A percentile compares a stretch with the other conserved stretches of the same genome.
Evolutionary conservation across 2,113 vertebrate species (phyloP).

Genomic region (Panthera leo): DNA sequence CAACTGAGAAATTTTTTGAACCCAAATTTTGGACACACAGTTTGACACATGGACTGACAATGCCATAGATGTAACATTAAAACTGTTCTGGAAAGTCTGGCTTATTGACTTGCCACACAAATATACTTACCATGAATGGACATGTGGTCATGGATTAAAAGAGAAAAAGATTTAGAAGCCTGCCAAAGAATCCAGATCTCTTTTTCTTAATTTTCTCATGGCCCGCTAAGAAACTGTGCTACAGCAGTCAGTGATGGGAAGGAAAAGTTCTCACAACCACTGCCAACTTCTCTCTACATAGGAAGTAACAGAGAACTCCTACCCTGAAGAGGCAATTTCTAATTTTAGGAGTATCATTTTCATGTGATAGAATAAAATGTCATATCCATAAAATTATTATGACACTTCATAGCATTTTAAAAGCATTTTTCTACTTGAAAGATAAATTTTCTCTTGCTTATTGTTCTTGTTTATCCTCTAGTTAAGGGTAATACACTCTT

Average conservation of each 20-base stretch:
- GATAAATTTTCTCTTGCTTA: neutral
- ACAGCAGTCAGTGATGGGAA: neutral
- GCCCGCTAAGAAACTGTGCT: neutral
- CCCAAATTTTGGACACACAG: slow-evolving; percentile 51
- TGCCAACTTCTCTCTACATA: neutral
- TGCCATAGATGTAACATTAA: neutral
- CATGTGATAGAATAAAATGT: neutral
- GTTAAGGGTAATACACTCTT: neutral
- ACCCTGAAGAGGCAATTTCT: neutral
- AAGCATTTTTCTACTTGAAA: slow-evolving; percentile 12
- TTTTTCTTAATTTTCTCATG: neutral
- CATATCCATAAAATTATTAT: slow-evolving; percentile 16
- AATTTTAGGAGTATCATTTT: neutral
- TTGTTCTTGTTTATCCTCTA: neutral
- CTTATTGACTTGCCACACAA: neutral
- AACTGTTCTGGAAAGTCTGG: neutral
- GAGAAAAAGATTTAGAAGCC: neutral
- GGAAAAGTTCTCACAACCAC: neutral
- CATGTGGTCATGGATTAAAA: neutral
- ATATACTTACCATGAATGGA: slow-evolving; percentile 8
- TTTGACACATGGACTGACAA: slow-evolving; percentile 13
- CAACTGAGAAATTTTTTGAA: slow-evolving; percentile 68
- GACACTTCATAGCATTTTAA: neutral
- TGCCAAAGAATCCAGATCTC: neutral
- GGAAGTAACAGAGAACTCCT: neutral